Percentiles rank a stretch among this genome's conserved stretches.
Evolutionary conservation across 2,888 invertebrate genomes (phyloP).

Genomic region (Dusona sp.): DNA sequence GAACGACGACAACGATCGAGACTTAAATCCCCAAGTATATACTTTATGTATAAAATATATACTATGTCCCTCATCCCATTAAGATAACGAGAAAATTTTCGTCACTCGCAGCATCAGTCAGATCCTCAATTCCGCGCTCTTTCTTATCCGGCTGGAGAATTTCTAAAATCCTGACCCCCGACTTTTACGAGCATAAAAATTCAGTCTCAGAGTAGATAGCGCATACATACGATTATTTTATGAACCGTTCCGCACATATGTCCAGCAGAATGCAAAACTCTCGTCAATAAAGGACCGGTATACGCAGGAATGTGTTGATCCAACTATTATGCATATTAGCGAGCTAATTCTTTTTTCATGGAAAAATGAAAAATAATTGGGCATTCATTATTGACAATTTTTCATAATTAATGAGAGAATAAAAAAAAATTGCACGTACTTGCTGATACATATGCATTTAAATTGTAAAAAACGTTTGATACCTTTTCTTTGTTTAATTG

Average conservation of each 20-base stretch:
- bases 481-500: not conserved
- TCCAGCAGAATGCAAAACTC: conserved; percentile 17
- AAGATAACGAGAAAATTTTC: conserved; percentile 68
- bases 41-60: conserved; percentile 23
- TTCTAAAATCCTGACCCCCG: conserved; percentile 38
- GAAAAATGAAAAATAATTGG: not conserved
- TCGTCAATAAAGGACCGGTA: conserved; percentile 1
- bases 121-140: conserved; percentile 19
- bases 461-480: not conserved
- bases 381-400: not conserved
- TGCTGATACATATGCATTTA: not conserved
- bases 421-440: not conserved
- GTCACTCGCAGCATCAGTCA: conserved; percentile 38
- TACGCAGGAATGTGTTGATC: conserved; percentile 1
- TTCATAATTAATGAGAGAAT: not conserved
- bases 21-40: conserved; percentile 16
- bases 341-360: not conserved
- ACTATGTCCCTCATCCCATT: conserved; percentile 61
- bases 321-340: not conserved
- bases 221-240: conserved; percentile 31
- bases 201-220: conserved; percentile 6
- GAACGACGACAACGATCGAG: conserved; percentile 28
- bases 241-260: conserved; percentile 19
- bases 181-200: conserved; percentile 42
- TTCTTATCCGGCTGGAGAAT: conserved; percentile 39